A percentile compares a stretch with the other conserved stretches of the same genome.
Conservation (phyloP, 1,140 invertebrate genomes). For the Camponotus pennsylvanicus region DNA sequence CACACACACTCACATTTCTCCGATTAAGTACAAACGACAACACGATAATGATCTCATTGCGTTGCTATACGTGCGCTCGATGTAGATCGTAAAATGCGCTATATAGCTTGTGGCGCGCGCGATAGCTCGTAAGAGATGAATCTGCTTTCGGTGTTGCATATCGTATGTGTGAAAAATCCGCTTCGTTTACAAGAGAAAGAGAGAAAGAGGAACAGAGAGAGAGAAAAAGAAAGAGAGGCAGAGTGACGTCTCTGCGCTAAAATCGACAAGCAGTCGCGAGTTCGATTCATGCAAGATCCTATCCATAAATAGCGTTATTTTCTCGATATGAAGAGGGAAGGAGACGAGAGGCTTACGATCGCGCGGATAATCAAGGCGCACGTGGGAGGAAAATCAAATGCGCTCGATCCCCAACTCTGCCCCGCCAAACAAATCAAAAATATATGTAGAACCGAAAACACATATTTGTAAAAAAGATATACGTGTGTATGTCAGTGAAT, state of each 20-base stretch:
- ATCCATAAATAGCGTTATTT: conserved; percentile 29
- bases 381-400: neutral
- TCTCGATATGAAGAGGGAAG: neutral
- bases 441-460: conserved; percentile 63
- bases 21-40: conserved; percentile 33
- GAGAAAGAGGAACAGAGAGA: neutral
- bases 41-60: conserved; percentile 15
- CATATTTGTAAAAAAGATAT: conserved; percentile 75
- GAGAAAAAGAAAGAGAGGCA: neutral
- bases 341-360: neutral
- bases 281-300: conserved; percentile 36
- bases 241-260: neutral
- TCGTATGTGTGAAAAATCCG: conserved; percentile 13
- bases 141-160: conserved; percentile 54
- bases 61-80: conserved; percentile 25
- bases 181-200: conserved; percentile 11
- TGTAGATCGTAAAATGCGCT: conserved; percentile 26
- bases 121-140: conserved; percentile 39
- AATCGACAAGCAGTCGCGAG: conserved; percentile 8
- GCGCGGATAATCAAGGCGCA: neutral
- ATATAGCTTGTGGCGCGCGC: conserved; percentile 9
- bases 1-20: conserved; percentile 7
- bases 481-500: conserved; percentile 74
- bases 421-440: conserved; percentile 41
- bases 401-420: conserved; percentile 3